Conservation (phyloP, 2,888 invertebrate genomes). For the Ophion obscuratus region DNA sequence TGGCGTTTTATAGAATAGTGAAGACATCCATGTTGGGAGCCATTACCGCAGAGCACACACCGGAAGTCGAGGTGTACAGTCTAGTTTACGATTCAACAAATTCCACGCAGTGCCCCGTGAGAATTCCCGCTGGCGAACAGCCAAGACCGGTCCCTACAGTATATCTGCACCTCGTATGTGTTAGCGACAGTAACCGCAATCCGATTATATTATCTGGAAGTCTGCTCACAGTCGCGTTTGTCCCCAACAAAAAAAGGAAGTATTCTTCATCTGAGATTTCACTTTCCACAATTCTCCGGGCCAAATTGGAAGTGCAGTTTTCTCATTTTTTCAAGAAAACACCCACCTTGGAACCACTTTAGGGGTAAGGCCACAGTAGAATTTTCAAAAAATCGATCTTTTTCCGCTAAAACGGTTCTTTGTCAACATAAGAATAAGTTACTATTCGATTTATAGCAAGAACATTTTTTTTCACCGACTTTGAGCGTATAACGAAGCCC, state of each 20-base stretch:
- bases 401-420: too few relatives aligned
- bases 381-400: too few relatives aligned
- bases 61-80: slow-evolving; percentile 53
- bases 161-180: slow-evolving; percentile 41
- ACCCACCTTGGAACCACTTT: slow-evolving; percentile 36
- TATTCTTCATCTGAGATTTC: background rate
- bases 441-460: too few relatives aligned
- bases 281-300: background rate
- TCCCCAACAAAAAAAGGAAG: background rate
- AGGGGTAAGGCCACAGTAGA: too few relatives aligned
- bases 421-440: too few relatives aligned
- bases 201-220: slow-evolving; percentile 36
- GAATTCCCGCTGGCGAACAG: slow-evolving; percentile 44
- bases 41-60: slow-evolving; percentile 17
- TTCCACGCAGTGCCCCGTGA: slow-evolving; percentile 66
- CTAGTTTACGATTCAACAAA: slow-evolving; percentile 74
- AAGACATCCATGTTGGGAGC: slow-evolving; percentile 17
- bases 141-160: slow-evolving; percentile 49
- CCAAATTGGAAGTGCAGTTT: slow-evolving; percentile 32
- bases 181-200: slow-evolving; percentile 39
- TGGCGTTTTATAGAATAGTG: slow-evolving; percentile 33
- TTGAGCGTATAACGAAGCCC: too few relatives aligned
- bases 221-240: background rate
- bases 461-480: too few relatives aligned
- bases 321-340: slow-evolving; percentile 42